These are phyloP conservation scores for Caenorhabditis sp. DNA, from an alignment of 2,888 invertebrate species.

Conservation along the genomic window DNA sequence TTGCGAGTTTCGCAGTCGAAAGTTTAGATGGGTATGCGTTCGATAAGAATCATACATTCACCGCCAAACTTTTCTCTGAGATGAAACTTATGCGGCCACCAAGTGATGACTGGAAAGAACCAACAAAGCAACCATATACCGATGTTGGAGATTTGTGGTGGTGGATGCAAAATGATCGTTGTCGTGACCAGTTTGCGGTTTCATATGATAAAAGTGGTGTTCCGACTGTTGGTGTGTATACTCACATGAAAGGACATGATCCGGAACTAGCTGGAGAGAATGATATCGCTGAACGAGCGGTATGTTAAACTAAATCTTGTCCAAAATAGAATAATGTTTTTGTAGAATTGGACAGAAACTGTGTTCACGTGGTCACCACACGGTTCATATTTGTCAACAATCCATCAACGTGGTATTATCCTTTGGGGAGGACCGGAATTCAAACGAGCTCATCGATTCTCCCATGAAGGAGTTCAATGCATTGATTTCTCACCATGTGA, in stretches of 20 bases:
- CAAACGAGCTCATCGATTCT: slow-evolving; percentile 88
- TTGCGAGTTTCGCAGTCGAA: slow-evolving; percentile 82
- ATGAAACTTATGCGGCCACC: slow-evolving; percentile 81
- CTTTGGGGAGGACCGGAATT: slow-evolving; percentile 96
- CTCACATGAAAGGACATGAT: slow-evolving; percentile 57
- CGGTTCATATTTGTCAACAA: slow-evolving; percentile 93
- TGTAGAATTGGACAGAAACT: slow-evolving; percentile 91
- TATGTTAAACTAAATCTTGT: background rate
- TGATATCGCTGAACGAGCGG: slow-evolving; percentile 38
- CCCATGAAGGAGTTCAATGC: slow-evolving; percentile 82
- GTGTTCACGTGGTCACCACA: slow-evolving; percentile 96
- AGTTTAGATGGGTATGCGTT: slow-evolving; percentile 89
- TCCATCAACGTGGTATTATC: slow-evolving; percentile 91
- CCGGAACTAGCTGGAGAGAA: slow-evolving; percentile 49
- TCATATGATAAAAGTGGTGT: slow-evolving; percentile 81
- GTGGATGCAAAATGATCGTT: slow-evolving; percentile 91
- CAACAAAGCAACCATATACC: slow-evolving; percentile 86
- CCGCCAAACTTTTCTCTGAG: slow-evolving; percentile 89
- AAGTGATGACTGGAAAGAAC: slow-evolving; percentile 90
- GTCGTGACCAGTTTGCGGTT: slow-evolving; percentile 92
- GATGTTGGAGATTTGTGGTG: slow-evolving; percentile 86
- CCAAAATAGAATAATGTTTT: slow-evolving; percentile 1
- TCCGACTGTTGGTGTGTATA: slow-evolving; percentile 49
- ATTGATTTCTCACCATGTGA: slow-evolving; percentile 98
- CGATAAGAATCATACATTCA: slow-evolving; percentile 92